A percentile compares a stretch with the other conserved stretches of the same genome.
These are phyloP conservation scores for Pteropus rufus DNA, from an alignment of 2,797 vertebrate genomes.

Conservation along the genomic window DNA sequence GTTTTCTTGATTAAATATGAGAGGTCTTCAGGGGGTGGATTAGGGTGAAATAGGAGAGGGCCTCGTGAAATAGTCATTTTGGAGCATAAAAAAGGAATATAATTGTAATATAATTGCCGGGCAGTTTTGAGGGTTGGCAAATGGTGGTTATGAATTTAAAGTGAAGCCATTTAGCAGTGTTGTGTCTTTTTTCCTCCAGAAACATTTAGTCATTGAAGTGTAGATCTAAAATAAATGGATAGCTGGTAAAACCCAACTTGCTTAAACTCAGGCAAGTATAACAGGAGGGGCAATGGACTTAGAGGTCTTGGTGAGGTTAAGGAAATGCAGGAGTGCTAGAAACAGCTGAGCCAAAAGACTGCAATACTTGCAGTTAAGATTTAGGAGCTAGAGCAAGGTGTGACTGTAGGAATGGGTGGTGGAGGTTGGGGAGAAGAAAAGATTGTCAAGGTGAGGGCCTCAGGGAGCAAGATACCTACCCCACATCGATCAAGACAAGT, in stretches of 20 bases:
- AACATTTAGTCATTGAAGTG: background rate
- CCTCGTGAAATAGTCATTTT: background rate
- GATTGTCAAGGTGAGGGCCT: background rate
- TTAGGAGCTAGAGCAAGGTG: too few species aligned
- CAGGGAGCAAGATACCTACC: background rate
- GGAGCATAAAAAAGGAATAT: background rate
- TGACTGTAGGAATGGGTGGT: background rate
- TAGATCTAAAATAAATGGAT: background rate
- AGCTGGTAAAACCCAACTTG: background rate
- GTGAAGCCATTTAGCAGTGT: background rate
- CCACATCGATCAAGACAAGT: too few species aligned
- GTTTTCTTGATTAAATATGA: background rate
- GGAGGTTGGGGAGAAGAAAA: background rate
- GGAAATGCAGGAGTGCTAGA: too few species aligned
- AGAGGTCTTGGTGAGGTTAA: background rate
- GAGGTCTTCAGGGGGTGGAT: too few species aligned
- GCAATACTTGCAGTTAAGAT: background rate
- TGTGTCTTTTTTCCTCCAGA: background rate
- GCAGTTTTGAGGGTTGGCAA: background rate
- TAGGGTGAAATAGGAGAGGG: background rate
- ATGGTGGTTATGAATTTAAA: background rate
- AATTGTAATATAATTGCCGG: too few species aligned
- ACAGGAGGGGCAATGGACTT: rapidly evolving
- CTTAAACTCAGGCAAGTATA: too few species aligned
- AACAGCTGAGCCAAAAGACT: background rate